These are phyloP conservation scores for Phrynocephalus guinanensis DNA, from an alignment of 2,797 vertebrate genomes.

Conservation along the genomic window DNA sequence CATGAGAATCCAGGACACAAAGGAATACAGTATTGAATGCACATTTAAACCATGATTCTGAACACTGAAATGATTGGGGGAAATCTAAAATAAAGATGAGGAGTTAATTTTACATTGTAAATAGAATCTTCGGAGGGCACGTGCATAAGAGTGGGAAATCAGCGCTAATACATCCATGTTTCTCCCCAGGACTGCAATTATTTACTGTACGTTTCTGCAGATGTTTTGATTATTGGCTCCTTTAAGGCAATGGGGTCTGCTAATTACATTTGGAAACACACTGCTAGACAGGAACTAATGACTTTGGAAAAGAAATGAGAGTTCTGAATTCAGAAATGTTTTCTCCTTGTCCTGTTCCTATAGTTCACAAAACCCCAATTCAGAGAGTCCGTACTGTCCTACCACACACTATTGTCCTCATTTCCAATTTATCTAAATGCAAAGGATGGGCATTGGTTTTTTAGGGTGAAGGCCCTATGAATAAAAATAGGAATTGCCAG, in stretches of 20 bases:
- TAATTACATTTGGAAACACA: neutral
- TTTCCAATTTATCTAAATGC: neutral
- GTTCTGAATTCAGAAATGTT: neutral
- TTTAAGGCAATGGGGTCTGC: neutral
- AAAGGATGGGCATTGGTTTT: neutral
- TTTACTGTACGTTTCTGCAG: neutral
- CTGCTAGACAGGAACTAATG: neutral
- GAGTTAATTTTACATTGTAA: neutral
- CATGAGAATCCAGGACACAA: slow-evolving; percentile 22
- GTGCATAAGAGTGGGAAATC: neutral
- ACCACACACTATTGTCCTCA: neutral
- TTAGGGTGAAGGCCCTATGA: neutral
- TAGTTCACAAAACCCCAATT: neutral
- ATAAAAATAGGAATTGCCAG: neutral
- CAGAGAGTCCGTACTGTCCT: neutral
- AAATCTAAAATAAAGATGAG: neutral
- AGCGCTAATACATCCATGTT: neutral
- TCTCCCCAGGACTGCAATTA: neutral
- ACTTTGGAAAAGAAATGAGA: neutral
- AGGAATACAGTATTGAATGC: slow-evolving; percentile 2
- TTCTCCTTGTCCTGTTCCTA: neutral
- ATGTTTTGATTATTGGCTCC: neutral
- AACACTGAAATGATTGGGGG: neutral
- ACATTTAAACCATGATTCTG: neutral
- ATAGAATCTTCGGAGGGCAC: neutral